Percentiles rank a stretch among this genome's conserved stretches.
These are phyloP conservation scores for Lepidotrigona ventralis DNA, from an alignment of 1,140 invertebrate genomes.

Conservation along the genomic window DNA sequence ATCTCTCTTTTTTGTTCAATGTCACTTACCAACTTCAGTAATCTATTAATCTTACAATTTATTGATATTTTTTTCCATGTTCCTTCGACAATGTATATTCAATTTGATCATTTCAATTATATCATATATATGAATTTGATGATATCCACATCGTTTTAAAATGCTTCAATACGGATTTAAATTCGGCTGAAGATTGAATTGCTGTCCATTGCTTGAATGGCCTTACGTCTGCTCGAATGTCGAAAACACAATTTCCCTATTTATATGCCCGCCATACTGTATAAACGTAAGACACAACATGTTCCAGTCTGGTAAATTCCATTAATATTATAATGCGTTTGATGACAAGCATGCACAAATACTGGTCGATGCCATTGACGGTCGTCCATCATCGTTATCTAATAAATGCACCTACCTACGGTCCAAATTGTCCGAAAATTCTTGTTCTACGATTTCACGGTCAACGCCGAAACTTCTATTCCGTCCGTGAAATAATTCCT, in stretches of 20 bases:
- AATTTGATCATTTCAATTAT: no score
- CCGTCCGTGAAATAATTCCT: background rate
- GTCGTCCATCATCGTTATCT: background rate
- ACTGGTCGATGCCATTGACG: background rate
- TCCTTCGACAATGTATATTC: no score
- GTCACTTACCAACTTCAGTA: no score
- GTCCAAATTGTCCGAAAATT: background rate
- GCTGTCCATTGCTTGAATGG: no score
- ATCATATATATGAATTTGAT: no score
- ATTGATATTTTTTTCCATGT: no score
- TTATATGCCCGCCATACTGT: background rate
- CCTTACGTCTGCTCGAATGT: no score
- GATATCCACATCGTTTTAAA: no score
- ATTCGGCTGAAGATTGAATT: no score
- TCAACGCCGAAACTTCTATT: background rate
- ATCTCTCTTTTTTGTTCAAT: no score
- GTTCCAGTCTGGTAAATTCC: conserved; percentile 69
- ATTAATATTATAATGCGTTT: conserved; percentile 64
- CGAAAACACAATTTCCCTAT: background rate
- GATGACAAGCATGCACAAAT: background rate
- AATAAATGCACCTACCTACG: background rate
- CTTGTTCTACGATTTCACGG: background rate
- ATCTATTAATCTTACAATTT: no score
- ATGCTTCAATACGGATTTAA: no score
- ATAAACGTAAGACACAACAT: conserved; percentile 46